Evolutionary conservation across 2,797 vertebrate species (phyloP).

Genomic region (Enteromius thamalakanensis): DNA sequence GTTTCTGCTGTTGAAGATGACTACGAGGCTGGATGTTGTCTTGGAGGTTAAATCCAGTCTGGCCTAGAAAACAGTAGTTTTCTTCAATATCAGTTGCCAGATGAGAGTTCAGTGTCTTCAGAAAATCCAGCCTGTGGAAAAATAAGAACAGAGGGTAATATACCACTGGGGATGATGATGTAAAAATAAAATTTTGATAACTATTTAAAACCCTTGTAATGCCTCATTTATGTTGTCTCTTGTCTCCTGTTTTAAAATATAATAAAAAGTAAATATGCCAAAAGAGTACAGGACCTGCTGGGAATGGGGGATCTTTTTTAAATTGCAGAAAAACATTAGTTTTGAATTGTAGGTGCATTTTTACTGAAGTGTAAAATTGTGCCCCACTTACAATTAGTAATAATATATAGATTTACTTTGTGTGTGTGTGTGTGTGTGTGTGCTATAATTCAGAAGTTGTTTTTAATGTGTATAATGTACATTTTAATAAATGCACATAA

Average conservation of each 20-base stretch:
- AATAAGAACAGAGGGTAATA: background rate
- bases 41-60: conserved; percentile 22
- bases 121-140: background rate
- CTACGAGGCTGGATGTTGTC: conserved; percentile 19
- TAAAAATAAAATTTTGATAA: background rate
- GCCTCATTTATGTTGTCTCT: background rate
- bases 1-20: conserved; percentile 1
- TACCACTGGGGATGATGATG: background rate
- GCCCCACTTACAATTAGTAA: background rate
- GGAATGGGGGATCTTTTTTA: background rate
- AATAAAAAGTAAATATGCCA: background rate
- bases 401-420: background rate
- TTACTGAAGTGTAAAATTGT: background rate
- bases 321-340: background rate
- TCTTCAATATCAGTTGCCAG: background rate
- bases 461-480: background rate
- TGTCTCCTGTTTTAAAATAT: background rate
- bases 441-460: background rate
- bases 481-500: background rate
- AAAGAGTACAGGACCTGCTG: background rate
- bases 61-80: conserved; percentile 14
- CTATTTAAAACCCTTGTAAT: background rate
- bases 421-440: background rate
- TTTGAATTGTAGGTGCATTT: background rate
- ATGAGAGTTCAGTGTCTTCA: background rate